Percentiles rank a stretch among this genome's conserved stretches.
These are phyloP conservation scores for Syritta pipiens DNA, from an alignment of 2,888 invertebrate genomes.

Conservation along the genomic window DNA sequence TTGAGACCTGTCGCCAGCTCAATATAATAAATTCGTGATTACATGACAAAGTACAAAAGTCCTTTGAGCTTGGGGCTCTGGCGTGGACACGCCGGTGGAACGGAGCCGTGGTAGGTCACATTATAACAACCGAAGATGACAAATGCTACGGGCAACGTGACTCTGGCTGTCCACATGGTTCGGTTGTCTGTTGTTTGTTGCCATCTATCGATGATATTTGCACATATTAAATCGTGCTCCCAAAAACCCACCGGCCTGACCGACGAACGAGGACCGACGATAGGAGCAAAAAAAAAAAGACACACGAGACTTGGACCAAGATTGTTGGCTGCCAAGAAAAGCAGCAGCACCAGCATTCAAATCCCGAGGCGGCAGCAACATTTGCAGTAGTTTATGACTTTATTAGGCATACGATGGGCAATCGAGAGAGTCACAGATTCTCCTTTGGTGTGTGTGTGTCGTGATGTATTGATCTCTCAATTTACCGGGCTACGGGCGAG, in stretches of 20 bases:
- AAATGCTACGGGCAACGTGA: constrained; percentile 67
- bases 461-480: constrained; percentile 66
- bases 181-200: constrained; percentile 53
- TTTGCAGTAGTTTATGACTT: constrained; percentile 68
- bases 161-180: constrained; percentile 52
- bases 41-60: constrained; percentile 75
- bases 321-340: constrained; percentile 56
- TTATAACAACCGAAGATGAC: constrained; percentile 65
- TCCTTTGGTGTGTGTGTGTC: constrained; percentile 51
- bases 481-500: constrained; percentile 44
- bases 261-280: constrained; percentile 22
- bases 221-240: constrained; percentile 69
- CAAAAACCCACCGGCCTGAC: constrained; percentile 63
- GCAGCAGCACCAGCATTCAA: constrained; percentile 51
- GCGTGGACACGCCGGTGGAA: constrained; percentile 6
- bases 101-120: constrained; percentile 63
- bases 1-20: constrained; percentile 71
- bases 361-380: constrained; percentile 66
- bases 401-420: constrained; percentile 68
- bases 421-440: constrained; percentile 61
- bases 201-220: constrained; percentile 66
- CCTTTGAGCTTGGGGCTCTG: constrained; percentile 54
- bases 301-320: constrained; percentile 39
- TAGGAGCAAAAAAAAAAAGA: constrained; percentile 21
- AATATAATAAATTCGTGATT: constrained; percentile 79